Evolutionary conservation across 2,888 invertebrate genomes (phyloP).

Genomic region (Drosophila sordidula): DNA sequence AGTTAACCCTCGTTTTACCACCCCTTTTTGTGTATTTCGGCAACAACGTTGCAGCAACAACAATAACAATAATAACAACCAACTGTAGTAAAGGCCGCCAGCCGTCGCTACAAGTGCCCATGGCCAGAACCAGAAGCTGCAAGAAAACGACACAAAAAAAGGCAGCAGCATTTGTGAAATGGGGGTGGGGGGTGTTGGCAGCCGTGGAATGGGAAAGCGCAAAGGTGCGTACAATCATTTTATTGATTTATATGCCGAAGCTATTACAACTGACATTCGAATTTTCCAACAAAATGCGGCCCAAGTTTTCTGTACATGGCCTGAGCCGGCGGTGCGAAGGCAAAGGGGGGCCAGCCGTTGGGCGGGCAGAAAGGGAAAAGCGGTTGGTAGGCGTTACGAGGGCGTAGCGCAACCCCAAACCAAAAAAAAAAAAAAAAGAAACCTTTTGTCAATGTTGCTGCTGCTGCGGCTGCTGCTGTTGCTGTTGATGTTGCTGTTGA

Average conservation of each 20-base stretch:
- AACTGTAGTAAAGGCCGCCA: slow-evolving; percentile 48
- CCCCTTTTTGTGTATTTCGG: slow-evolving; percentile 43
- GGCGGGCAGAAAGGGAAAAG: slow-evolving; percentile 18
- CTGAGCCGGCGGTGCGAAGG: slow-evolving; percentile 7
- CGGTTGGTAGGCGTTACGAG: slow-evolving; percentile 6
- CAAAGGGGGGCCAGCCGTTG: not conserved
- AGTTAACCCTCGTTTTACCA: slow-evolving; percentile 44
- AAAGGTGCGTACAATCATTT: slow-evolving; percentile 82
- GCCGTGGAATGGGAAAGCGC: slow-evolving; percentile 38
- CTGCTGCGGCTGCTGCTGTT: slow-evolving; percentile 20
- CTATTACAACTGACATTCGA: slow-evolving; percentile 83
- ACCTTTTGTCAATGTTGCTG: slow-evolving; percentile 60
- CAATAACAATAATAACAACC: slow-evolving; percentile 21
- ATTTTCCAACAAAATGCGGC: slow-evolving; percentile 73
- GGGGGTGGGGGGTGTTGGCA: not conserved
- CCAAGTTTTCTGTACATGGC: slow-evolving; percentile 52
- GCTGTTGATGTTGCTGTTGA: not conserved
- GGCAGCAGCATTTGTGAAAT: slow-evolving; percentile 19
- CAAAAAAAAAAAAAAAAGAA: slow-evolving; percentile 16
- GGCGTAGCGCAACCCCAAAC: slow-evolving; percentile 49
- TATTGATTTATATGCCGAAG: slow-evolving; percentile 84
- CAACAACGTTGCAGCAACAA: slow-evolving; percentile 54
- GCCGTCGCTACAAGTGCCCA: slow-evolving; percentile 64
- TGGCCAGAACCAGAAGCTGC: slow-evolving; percentile 57
- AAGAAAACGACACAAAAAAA: slow-evolving; percentile 49